phyloP scores from a whole-genome alignment of 2,888 invertebrate species.

The Synanthedon andrenaeformis region DNA sequence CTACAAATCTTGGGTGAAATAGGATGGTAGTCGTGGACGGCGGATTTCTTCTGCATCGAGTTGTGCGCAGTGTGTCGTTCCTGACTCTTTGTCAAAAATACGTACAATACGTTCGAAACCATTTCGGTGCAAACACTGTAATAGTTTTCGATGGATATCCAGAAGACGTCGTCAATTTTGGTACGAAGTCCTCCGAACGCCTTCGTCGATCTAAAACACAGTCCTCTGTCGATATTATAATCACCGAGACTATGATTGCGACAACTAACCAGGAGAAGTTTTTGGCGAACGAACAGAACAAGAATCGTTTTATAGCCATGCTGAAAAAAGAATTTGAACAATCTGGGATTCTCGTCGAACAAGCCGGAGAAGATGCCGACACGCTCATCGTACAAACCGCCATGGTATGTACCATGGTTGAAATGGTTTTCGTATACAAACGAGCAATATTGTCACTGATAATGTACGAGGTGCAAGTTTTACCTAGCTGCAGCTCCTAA shows the following conservation, averaged over 20 bases:
- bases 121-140: not conserved
- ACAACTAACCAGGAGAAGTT: not conserved
- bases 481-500: too few relatives aligned
- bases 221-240: not conserved
- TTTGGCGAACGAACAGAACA: not conserved
- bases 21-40: conserved; percentile 3
- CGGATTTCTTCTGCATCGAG: not conserved
- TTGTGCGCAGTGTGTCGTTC: not conserved
- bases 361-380: not conserved
- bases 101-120: not conserved
- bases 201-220: not conserved
- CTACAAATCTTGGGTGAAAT: not conserved
- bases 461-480: too few relatives aligned
- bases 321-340: not conserved
- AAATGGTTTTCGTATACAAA: too few relatives aligned
- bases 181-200: not conserved
- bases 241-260: not conserved
- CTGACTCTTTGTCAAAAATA: not conserved
- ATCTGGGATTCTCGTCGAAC: not conserved
- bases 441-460: too few relatives aligned
- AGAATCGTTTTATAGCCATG: not conserved
- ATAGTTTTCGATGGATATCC: conserved; percentile 1
- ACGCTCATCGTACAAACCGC: not conserved
- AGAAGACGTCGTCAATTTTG: not conserved
- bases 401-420: too few relatives aligned